Conservation (phyloP, 2,888 invertebrate species). For the Eretmocerus hayati region DNA sequence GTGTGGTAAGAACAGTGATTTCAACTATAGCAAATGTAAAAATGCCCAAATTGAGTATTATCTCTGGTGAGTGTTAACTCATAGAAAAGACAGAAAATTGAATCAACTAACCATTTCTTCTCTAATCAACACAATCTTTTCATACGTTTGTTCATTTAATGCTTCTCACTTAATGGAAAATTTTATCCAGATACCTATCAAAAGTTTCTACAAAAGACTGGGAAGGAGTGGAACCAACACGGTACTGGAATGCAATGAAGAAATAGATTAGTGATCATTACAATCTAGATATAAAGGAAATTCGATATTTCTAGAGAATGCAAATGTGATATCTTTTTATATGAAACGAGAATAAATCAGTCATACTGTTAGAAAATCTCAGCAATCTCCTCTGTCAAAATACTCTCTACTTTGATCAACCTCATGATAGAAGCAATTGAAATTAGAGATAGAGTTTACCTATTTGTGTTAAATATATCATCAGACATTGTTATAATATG, state of each 20-base stretch:
- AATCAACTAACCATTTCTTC: not conserved
- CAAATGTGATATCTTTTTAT: too few relatives aligned
- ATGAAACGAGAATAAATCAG: too few relatives aligned
- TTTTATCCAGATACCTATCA: conserved; percentile 44
- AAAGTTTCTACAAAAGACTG: conserved; percentile 51
- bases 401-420: too few relatives aligned
- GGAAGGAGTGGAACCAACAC: conserved; percentile 59
- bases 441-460: too few relatives aligned
- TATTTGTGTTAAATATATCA: too few relatives aligned
- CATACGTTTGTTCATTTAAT: not conserved
- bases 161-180: not conserved
- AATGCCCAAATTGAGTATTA: conserved; percentile 20
- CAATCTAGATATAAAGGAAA: too few relatives aligned
- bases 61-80: conserved; percentile 12
- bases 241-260: conserved; percentile 45
- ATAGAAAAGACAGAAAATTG: not conserved
- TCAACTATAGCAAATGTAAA: conserved; percentile 13
- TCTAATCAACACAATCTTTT: not conserved
- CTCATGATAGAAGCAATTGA: too few relatives aligned
- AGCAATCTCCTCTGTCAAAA: too few relatives aligned
- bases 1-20: conserved; percentile 22
- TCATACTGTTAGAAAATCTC: too few relatives aligned
- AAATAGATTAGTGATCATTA: conserved; percentile 17
- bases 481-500: too few relatives aligned
- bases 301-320: too few relatives aligned